Conservation (phyloP, 2,888 invertebrate species). For the Acheta domesticus region DNA sequence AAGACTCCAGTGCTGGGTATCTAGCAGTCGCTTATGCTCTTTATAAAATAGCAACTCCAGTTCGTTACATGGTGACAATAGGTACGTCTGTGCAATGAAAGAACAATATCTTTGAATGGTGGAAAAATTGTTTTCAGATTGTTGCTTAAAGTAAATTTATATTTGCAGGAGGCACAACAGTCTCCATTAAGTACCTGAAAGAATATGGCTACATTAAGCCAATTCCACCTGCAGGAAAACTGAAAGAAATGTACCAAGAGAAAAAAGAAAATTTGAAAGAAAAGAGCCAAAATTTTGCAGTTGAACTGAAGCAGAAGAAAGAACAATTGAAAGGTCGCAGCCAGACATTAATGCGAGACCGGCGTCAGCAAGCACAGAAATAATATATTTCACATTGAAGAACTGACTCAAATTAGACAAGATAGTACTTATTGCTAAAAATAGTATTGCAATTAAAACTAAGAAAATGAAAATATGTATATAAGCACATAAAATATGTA, state of each 20-base stretch:
- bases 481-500: too few relatives aligned
- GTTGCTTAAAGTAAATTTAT: too few relatives aligned
- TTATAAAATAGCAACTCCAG: slow-evolving; percentile 89
- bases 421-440: too few relatives aligned
- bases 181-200: slow-evolving; percentile 76
- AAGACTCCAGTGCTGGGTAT: slow-evolving; percentile 79
- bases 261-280: slow-evolving; percentile 53
- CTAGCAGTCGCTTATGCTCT: slow-evolving; percentile 85
- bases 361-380: slow-evolving; percentile 43
- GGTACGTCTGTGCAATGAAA: slow-evolving; percentile 51
- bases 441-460: too few relatives aligned
- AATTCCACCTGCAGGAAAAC: slow-evolving; percentile 63
- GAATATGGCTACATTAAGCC: slow-evolving; percentile 79
- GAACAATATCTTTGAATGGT: background rate
- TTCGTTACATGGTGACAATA: slow-evolving; percentile 88
- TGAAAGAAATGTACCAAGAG: slow-evolving; percentile 62
- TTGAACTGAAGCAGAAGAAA: slow-evolving; percentile 50
- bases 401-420: too few relatives aligned
- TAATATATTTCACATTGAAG: too few relatives aligned
- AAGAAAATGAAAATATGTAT: too few relatives aligned
- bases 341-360: slow-evolving; percentile 53
- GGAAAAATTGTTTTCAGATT: background rate
- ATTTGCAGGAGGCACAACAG: slow-evolving; percentile 73
- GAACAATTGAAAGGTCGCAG: slow-evolving; percentile 43
- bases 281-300: slow-evolving; percentile 53